phyloP scores from a whole-genome alignment of 2,113 vertebrate genomes.

The Cygnus buccinator region DNA sequence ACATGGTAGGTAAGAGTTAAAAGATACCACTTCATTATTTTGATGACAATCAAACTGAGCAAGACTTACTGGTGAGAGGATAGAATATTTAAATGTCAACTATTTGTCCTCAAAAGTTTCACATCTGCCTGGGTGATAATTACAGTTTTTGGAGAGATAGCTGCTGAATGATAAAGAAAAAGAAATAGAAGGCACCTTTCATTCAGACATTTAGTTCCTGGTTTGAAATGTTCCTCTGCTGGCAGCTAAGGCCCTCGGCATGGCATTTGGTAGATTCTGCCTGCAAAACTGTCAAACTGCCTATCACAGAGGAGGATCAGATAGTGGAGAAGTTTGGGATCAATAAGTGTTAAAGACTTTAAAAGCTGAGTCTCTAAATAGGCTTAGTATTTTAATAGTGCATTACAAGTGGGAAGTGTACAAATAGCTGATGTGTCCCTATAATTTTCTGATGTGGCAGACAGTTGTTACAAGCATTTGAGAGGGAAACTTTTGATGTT shows the following conservation, averaged over 20 bases:
- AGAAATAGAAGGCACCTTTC: slow-evolving; percentile 19
- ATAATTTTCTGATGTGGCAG: background rate
- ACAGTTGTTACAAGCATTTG: background rate
- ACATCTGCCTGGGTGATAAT: slow-evolving; percentile 1
- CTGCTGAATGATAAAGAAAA: slow-evolving; percentile 55
- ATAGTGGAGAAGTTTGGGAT: background rate
- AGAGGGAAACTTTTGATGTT: background rate
- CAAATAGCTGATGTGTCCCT: background rate
- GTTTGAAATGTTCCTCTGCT: background rate
- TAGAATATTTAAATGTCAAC: slow-evolving; percentile 1
- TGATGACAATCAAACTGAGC: background rate
- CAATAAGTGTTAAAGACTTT: background rate
- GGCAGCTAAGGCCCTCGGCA: background rate
- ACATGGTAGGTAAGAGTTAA: background rate
- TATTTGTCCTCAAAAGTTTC: slow-evolving; percentile 17
- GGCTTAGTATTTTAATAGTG: background rate
- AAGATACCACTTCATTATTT: background rate
- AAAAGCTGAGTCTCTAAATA: background rate
- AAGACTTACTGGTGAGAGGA: background rate
- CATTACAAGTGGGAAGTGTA: background rate
- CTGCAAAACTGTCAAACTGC: background rate
- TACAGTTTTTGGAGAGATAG: slow-evolving; percentile 26
- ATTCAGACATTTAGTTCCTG: background rate
- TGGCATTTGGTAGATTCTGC: background rate
- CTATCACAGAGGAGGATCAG: background rate